Evolutionary conservation across 64 coral and sea anemone species (phyloP).

Genomic region (Montipora efflorescens): DNA sequence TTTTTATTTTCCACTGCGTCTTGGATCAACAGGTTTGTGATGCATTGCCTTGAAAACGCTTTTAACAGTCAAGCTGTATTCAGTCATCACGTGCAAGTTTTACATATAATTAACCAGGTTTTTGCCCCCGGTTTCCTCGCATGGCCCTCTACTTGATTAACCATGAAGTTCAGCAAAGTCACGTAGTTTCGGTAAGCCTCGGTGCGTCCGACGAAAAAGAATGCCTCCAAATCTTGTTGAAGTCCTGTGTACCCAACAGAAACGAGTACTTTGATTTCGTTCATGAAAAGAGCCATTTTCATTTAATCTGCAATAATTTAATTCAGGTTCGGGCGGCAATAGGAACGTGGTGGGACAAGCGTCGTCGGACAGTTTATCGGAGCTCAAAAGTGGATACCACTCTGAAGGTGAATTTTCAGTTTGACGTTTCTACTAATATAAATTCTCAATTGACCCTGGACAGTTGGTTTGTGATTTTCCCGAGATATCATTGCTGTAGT

Average conservation of each 20-base stretch:
- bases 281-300: background rate
- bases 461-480: too few relatives aligned
- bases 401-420: background rate
- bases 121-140: background rate
- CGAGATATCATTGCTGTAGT: too few relatives aligned
- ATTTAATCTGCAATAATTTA: background rate
- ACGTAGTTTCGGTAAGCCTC: too few relatives aligned
- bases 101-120: background rate
- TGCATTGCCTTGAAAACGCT: too few relatives aligned
- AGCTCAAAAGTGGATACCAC: background rate
- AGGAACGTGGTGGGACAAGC: background rate
- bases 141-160: background rate
- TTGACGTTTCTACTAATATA: too few relatives aligned
- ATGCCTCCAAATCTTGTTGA: too few relatives aligned
- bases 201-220: too few relatives aligned
- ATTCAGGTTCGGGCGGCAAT: conserved; percentile 8
- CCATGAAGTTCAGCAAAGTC: background rate
- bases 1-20: conserved; percentile 77
- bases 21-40: conserved; percentile 71
- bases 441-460: too few relatives aligned
- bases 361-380: background rate
- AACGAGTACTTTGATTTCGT: too few relatives aligned
- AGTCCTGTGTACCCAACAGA: too few relatives aligned
- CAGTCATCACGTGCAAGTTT: background rate
- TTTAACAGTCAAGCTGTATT: background rate